A percentile compares a stretch with the other conserved stretches of the same genome.
These are phyloP conservation scores for Aphrocallistes beatrix DNA, from an alignment of 37 sponge, comb jelly and placozoan genomes.

Conservation along the genomic window DNA sequence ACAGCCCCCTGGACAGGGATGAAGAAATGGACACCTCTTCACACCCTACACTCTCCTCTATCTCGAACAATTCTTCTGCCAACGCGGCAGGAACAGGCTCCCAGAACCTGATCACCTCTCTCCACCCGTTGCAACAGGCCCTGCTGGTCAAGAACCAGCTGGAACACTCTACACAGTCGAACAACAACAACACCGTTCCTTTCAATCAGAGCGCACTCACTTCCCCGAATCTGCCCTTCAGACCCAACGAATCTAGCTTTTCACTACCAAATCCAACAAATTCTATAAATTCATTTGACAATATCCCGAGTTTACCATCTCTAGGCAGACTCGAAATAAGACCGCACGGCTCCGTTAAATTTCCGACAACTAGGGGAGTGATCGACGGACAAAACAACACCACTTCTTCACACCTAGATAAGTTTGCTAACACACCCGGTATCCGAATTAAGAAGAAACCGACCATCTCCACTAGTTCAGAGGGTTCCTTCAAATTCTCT, in stretches of 20 bases:
- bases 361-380: too few relatives aligned
- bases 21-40: not conserved
- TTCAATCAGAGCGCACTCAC: not conserved
- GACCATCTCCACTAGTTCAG: not conserved
- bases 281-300: too few relatives aligned
- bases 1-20: not conserved
- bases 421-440: not conserved
- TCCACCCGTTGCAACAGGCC: not conserved
- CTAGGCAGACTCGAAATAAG: not conserved
- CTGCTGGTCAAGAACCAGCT: not conserved
- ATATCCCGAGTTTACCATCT: not conserved
- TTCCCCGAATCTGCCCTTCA: not conserved
- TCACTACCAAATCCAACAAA: too few relatives aligned
- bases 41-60: not conserved
- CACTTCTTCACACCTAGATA: not conserved
- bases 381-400: not conserved
- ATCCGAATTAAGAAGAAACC: not conserved
- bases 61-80: not conserved
- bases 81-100: too few relatives aligned
- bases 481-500: not conserved
- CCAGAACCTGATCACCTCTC: not conserved
- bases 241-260: not conserved
- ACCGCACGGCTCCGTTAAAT: not conserved
- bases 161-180: not conserved
- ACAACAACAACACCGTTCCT: not conserved